These are phyloP conservation scores for Pilophorus perplexus DNA, from an alignment of 2,888 invertebrate species.

Conservation along the genomic window DNA sequence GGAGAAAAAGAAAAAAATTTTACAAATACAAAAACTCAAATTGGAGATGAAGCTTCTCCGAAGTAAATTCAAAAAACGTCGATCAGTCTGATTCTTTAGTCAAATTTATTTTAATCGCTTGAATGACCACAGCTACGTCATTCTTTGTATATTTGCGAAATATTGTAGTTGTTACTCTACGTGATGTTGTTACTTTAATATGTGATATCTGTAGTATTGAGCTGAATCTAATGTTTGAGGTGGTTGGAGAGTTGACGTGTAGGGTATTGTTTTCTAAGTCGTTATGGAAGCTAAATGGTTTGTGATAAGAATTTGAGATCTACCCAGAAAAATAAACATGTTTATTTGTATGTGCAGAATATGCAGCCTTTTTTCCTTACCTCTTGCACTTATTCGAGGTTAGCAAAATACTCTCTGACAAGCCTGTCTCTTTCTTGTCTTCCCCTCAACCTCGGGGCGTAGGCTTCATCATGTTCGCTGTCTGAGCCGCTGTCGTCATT, in stretches of 20 bases:
- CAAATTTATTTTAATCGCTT: too few species aligned
- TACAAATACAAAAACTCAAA: slow-evolving; percentile 9
- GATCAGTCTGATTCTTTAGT: neutral
- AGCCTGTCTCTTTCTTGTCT: slow-evolving; percentile 1
- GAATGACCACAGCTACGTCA: too few species aligned
- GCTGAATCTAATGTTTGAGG: too few species aligned
- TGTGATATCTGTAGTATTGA: too few species aligned
- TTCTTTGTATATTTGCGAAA: too few species aligned
- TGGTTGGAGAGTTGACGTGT: neutral
- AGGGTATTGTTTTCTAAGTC: neutral
- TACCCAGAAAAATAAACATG: too few species aligned
- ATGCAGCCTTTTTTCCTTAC: too few species aligned
- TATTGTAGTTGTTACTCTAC: too few species aligned
- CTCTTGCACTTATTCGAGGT: neutral
- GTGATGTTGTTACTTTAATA: too few species aligned
- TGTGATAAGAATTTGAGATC: too few species aligned
- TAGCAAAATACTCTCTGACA: neutral
- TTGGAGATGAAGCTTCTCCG: neutral
- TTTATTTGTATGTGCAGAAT: too few species aligned
- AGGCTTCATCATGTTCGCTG: neutral
- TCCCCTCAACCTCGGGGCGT: neutral
- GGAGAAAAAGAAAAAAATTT: neutral
- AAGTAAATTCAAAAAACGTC: neutral
- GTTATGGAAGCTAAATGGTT: too few species aligned
- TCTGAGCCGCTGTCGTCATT: neutral